A percentile compares a stretch with the other conserved stretches of the same genome.
phyloP scores from a whole-genome alignment of 2,113 vertebrate species.

The Polypterus senegalus region DNA sequence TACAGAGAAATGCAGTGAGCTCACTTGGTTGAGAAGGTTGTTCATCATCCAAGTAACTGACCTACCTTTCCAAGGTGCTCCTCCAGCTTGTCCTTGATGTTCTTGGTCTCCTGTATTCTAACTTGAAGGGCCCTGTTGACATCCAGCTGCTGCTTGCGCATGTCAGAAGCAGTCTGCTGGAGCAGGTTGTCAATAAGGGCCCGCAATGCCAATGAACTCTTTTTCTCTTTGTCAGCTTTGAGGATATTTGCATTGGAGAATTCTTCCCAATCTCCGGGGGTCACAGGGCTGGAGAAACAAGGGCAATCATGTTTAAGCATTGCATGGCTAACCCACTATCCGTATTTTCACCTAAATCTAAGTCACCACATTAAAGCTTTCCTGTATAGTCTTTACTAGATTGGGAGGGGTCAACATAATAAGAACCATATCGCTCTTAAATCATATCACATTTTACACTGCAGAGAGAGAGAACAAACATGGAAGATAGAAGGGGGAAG shows the following conservation, averaged over 20 bases:
- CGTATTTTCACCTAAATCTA: no score
- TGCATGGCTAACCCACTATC: no score
- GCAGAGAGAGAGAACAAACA: no score
- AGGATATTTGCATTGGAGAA: constrained; percentile 62
- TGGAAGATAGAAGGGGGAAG: no score
- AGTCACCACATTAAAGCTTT: no score
- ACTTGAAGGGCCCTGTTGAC: constrained; percentile 48
- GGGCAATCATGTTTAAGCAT: no score
- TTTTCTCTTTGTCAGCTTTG: constrained; percentile 71
- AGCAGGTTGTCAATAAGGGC: constrained; percentile 61
- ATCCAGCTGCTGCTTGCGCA: constrained; percentile 45
- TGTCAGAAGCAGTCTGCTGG: constrained; percentile 56
- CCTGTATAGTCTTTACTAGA: no score
- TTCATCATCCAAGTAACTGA: not conserved
- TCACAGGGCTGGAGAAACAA: constrained; percentile 41
- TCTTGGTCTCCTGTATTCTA: constrained; percentile 57
- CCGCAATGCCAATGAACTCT: constrained; percentile 54
- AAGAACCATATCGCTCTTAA: no score
- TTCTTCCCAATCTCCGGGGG: constrained; percentile 62
- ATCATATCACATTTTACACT: no score
- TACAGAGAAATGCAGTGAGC: no score
- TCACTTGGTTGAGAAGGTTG: not conserved
- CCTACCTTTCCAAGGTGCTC: constrained; percentile 60
- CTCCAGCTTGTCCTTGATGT: constrained; percentile 61
- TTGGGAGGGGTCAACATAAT: no score